phyloP scores from a whole-genome alignment of 2,113 vertebrate species.

The Mirounga angustirostris region DNA sequence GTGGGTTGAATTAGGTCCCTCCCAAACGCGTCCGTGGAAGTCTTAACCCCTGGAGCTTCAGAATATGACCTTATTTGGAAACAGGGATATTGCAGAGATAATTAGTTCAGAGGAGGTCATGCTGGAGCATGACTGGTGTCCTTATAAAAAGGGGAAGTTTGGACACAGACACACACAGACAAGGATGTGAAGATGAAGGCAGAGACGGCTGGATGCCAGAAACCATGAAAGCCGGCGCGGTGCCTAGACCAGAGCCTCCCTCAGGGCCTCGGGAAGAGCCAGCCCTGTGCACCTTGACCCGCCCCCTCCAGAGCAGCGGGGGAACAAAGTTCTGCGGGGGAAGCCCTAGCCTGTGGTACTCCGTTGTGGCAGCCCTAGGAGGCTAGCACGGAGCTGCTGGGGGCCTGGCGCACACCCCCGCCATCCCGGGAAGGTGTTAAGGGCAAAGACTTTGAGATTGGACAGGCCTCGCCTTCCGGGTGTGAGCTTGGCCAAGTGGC shows the following conservation, averaged over 20 bases:
- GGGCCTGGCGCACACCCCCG: no score
- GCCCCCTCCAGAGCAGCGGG: not conserved
- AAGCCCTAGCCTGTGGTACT: not conserved
- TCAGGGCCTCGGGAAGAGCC: not conserved
- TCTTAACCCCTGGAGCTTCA: not conserved
- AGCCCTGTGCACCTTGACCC: not conserved
- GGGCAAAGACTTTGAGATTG: not conserved
- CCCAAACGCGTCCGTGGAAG: not conserved
- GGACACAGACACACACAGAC: not conserved
- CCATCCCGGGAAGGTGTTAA: not conserved
- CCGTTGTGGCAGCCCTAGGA: no score
- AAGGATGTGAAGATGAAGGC: not conserved
- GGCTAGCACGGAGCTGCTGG: no score
- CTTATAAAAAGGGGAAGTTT: not conserved
- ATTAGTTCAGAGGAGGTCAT: not conserved
- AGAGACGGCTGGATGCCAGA: not conserved
- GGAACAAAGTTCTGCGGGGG: no score
- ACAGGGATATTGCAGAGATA: not conserved
- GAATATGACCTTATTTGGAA: conserved; percentile 15
- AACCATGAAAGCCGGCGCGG: accelerated
- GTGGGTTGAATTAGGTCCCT: not conserved
- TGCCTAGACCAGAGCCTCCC: not conserved
- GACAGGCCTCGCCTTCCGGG: not conserved
- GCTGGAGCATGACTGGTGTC: not conserved
- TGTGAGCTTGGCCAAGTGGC: not conserved